Evolutionary conservation across 2,113 vertebrate species (phyloP).

Genomic region (Zapus hudsonius): DNA sequence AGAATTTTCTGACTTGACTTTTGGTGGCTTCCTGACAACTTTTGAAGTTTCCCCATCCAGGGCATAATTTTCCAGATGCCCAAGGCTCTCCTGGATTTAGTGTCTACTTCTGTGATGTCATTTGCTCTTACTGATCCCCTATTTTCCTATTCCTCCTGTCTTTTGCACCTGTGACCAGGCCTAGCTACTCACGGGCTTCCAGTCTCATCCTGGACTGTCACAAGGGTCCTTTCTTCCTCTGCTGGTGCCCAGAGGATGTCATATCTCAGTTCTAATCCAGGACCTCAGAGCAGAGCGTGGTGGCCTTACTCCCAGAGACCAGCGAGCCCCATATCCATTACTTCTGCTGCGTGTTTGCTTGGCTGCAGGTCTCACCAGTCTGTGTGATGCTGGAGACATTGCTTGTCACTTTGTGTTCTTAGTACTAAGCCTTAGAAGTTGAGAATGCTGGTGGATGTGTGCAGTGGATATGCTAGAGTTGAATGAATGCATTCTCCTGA

Average conservation of each 20-base stretch:
- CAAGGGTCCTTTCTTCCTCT: not conserved
- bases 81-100: not conserved
- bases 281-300: not conserved
- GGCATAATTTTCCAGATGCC: not conserved
- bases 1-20: not conserved
- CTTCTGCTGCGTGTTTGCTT: not conserved
- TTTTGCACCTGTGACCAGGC: not conserved
- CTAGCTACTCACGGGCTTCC: not conserved
- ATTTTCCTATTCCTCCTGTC: too few relatives aligned
- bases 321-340: rapidly evolving
- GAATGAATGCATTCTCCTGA: slow-evolving; percentile 26
- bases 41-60: not conserved
- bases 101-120: not conserved
- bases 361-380: not conserved
- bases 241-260: too few relatives aligned
- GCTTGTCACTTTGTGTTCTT: not conserved
- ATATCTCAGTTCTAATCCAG: not conserved
- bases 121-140: not conserved
- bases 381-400: not conserved
- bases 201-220: not conserved
- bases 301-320: not conserved
- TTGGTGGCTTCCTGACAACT: not conserved
- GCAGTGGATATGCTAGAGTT: not conserved
- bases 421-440: not conserved
- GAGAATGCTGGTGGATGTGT: not conserved